Conservation (phyloP, 2,113 vertebrate species). For the Lontra canadensis region DNA sequence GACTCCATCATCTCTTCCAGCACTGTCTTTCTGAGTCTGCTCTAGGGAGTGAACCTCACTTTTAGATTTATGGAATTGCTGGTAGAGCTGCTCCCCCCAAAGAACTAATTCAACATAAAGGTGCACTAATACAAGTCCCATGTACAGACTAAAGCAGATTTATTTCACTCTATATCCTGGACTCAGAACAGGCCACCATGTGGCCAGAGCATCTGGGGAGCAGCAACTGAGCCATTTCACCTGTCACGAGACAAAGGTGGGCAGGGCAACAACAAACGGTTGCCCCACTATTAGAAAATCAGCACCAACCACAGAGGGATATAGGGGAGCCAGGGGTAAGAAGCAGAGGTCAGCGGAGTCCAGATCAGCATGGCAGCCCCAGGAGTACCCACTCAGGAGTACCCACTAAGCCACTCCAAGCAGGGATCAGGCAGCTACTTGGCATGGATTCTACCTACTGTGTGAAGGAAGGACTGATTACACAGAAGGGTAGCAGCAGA, state of each 20-base stretch:
- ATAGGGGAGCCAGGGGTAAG: neutral
- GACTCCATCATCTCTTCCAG: neutral
- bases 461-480: neutral
- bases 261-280: neutral
- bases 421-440: fast-evolving
- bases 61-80: neutral
- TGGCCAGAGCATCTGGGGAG: too few relatives aligned
- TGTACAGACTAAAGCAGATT: neutral
- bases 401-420: neutral
- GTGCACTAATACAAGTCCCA: neutral
- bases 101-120: neutral
- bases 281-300: neutral
- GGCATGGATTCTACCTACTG: neutral
- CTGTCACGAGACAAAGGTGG: neutral
- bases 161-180: neutral
- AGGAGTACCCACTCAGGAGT: too few relatives aligned
- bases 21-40: neutral
- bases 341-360: neutral
- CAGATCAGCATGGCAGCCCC: neutral
- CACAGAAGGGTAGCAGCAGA: neutral
- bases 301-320: neutral
- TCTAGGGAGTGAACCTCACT: neutral
- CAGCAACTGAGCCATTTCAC: neutral
- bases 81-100: neutral
- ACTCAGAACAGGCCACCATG: neutral